These are phyloP conservation scores for Helicorthomorpha holstii DNA, from an alignment of 1,140 invertebrate species.

Conservation along the genomic window DNA sequence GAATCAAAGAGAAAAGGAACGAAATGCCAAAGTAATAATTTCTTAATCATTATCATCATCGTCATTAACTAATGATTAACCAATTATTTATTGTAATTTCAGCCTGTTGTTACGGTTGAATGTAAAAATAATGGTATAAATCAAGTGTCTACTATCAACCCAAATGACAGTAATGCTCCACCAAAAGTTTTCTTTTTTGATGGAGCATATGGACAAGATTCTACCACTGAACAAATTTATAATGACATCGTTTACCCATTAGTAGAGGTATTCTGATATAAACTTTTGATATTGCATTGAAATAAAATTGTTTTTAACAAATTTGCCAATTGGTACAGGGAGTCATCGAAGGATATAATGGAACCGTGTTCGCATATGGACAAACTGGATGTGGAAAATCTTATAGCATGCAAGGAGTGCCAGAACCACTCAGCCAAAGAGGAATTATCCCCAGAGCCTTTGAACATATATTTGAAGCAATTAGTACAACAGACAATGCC, in stretches of 20 bases:
- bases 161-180: conserved; percentile 35
- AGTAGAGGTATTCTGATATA: conserved; percentile 36
- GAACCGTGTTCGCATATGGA: conserved; percentile 72
- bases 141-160: conserved; percentile 38
- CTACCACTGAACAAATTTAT: conserved; percentile 46
- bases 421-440: conserved; percentile 31
- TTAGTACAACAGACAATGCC: conserved; percentile 55
- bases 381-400: conserved; percentile 64
- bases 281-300: not conserved
- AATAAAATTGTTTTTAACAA: not conserved
- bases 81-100: too few species aligned
- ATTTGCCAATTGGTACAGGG: conserved; percentile 31
- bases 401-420: conserved; percentile 62
- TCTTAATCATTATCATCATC: too few species aligned
- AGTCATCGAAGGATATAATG: conserved; percentile 71
- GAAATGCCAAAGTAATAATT: conserved; percentile 54
- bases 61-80: too few species aligned
- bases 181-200: conserved; percentile 61
- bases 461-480: conserved; percentile 84
- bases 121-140: conserved; percentile 33
- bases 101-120: too few species aligned
- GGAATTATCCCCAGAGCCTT: conserved; percentile 74
- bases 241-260: conserved; percentile 47
- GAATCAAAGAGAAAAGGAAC: conserved; percentile 51
- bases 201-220: conserved; percentile 39